Evolutionary conservation across 2,888 invertebrate species (phyloP), one percentile per base, ranked within the genome.

Genomic region (Pogonocherus hispidulus): DNA sequence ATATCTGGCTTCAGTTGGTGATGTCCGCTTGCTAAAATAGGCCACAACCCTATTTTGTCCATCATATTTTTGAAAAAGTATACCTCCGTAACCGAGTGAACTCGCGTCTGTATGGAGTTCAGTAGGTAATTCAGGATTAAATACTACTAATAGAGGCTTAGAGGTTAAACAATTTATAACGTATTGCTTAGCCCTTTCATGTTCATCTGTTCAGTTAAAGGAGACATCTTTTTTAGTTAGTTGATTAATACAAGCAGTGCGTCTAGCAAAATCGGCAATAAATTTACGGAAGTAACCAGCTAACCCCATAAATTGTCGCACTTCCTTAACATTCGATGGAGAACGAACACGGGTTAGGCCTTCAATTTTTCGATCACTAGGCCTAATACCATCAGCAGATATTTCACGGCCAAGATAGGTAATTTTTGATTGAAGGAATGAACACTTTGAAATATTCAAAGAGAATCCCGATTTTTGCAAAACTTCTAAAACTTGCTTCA

Each of bases 81-180:
- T 78, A 3, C 78, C 80, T 0, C 74, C 80, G 4, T 76, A 70
- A 1, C 79, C 79, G n/a, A 69, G 4, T 37, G 71, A 72, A 51
- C 79, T 74, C 0, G 81, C 80, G 35, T 82, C 80, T 0, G 79
- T 79, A 59, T 81, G 80, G 2, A 81, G 55, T 59, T 81, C 78
- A 1, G 68, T 77, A 1, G 67, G 57, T 4, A 74, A 51, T 2
- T 37, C 20, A 1, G 73, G 76, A 51, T 79, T 74, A 51, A 76
- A 82, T n/a, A 81, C 59, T 1, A 74, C 78, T 32, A 83, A 46
- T 0, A 80, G 57, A 0, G 80, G 82, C 27, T 35, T 18, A 51
- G 52, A 35, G 19, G 70, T 67, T 1, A 78, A 44, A 11, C 65
- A 62, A 9, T 46, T n/a, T n/a, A 73, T 66, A 2, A 78, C 63